Evolutionary conservation across 2,113 vertebrate species (phyloP), one percentile per base, ranked within the genome.

Genomic region (Nesoenas mayeri): DNA sequence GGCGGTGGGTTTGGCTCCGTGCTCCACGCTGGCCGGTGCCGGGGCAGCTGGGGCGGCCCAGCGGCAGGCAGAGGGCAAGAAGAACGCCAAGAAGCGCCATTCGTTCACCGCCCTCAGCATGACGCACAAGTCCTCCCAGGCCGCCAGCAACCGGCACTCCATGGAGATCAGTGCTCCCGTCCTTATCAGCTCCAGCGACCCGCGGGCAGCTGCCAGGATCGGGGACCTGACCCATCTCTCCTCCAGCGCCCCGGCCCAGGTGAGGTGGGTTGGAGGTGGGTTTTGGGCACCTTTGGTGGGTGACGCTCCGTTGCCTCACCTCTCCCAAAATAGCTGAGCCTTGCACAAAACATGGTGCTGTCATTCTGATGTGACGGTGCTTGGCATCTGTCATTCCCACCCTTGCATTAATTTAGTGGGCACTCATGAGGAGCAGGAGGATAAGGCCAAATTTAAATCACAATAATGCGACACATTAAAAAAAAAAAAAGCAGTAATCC

Each of bases 141-240:
- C 98, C 0, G 36, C 99, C 84, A 99, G 99, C 98, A 99, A 99
- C 97, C 98, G 99, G 87, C 99, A 99, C 96, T 99, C 99, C 94
- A 99, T 99, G 99, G 99, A 99, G 97, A 99, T 99, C 96, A 99
- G 99, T 0, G 99, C 99, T 21, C 99, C 99, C 0, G 99, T 99
- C 40, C 98, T 99, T 93, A 99, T 99, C 98, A 99, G 99, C 97
- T 99, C 99, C 86, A 99, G 99, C 0, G 99, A 99, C 91, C 99
- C 99, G 2, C 98, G 99, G 57, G 99, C 99, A 0, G 99, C 99
- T 0, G 99, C 99, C 94, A 99, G 99, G 97, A 99, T 99, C 1
- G 98, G 98, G 73, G 99, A 99, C 69, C 95, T 97, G 62, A 89
- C 95, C 29, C 98, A 98, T 62, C 98, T 98, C 89, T 98, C 98